Evolutionary conservation across 53 echinoderm and acorn worm genomes (phyloP).

Genomic region (Temnopleurus reevesii): DNA sequence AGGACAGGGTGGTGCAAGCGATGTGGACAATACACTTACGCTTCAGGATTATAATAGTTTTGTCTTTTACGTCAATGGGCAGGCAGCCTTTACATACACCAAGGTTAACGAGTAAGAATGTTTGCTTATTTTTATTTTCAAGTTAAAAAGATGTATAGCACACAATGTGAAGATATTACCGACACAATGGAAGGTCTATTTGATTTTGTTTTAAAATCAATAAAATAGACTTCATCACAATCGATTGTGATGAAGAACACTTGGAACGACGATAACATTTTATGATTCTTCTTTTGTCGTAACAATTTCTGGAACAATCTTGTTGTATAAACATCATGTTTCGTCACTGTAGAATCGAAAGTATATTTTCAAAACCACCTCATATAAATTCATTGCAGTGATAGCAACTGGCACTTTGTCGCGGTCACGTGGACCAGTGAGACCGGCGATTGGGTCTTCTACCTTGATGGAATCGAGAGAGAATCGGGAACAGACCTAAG

Average conservation of each 20-base stretch:
- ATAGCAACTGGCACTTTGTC: slow-evolving; percentile 70
- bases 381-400: slow-evolving; percentile 52
- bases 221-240: too few species aligned
- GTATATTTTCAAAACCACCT: background rate
- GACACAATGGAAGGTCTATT: too few species aligned
- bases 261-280: too few species aligned
- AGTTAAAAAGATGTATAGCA: too few species aligned
- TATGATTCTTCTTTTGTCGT: background rate
- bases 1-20: slow-evolving; percentile 31
- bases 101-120: slow-evolving; percentile 64
- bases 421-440: slow-evolving; percentile 70
- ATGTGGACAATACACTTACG: slow-evolving; percentile 78
- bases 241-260: too few species aligned
- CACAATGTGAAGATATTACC: too few species aligned
- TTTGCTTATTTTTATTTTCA: too few species aligned
- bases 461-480: slow-evolving; percentile 53
- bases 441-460: slow-evolving; percentile 67
- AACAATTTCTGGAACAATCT: too few species aligned
- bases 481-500: slow-evolving; percentile 50
- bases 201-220: too few species aligned
- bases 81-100: slow-evolving; percentile 67
- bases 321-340: too few species aligned
- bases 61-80: slow-evolving; percentile 68
- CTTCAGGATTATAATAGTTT: slow-evolving; percentile 73
- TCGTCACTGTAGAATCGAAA: background rate